These are phyloP conservation scores for Crocodylus rhombifer DNA, from an alignment of 2,797 vertebrate species.

Conservation along the genomic window DNA sequence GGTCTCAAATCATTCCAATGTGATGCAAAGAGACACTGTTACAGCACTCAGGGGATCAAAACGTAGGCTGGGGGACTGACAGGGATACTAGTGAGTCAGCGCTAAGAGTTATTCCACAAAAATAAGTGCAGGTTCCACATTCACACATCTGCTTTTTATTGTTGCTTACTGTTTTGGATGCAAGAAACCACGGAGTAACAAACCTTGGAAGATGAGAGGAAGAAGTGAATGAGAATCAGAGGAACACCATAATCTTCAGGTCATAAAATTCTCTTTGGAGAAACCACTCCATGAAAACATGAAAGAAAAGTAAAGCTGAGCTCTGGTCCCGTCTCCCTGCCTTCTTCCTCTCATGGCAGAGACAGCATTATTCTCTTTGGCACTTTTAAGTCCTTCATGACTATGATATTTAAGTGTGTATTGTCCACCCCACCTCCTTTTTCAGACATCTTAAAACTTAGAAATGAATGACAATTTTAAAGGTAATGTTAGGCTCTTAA, in stretches of 20 bases:
- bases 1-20: background rate
- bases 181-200: background rate
- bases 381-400: background rate
- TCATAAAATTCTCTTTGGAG: fast-evolving
- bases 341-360: background rate
- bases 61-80: background rate
- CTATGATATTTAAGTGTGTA: background rate
- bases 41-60: background rate
- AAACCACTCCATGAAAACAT: background rate
- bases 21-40: background rate
- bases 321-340: background rate
- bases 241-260: background rate
- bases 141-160: no score
- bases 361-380: background rate
- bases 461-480: background rate
- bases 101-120: background rate
- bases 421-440: background rate
- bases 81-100: background rate
- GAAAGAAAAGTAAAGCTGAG: background rate
- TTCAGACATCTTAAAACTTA: background rate
- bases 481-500: background rate
- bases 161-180: background rate
- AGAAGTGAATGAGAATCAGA: background rate
- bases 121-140: background rate
- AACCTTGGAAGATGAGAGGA: background rate